phyloP scores from a whole-genome alignment of 1,140 invertebrate genomes.

The Hetaerina americana region DNA sequence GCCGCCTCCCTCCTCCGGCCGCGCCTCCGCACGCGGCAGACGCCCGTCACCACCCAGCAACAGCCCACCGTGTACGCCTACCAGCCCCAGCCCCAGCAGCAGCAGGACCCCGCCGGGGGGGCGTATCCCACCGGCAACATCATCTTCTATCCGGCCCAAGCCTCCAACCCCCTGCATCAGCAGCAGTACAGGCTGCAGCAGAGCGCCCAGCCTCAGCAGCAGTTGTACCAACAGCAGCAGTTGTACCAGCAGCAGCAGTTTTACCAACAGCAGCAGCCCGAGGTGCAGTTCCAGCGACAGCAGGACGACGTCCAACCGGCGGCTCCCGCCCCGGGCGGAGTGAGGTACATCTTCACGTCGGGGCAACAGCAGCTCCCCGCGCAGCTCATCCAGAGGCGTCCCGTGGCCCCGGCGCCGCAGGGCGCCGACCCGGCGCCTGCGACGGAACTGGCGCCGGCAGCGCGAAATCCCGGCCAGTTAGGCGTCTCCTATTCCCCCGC shows the following conservation, averaged over 20 bases:
- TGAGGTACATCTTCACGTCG: neutral
- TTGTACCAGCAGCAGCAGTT: neutral
- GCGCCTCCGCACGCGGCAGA: neutral
- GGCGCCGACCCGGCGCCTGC: neutral
- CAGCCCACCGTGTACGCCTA: neutral
- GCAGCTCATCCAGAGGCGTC: neutral
- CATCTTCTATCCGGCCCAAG: too few species aligned
- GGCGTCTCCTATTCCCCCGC: constrained; percentile 11
- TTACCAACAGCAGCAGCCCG: neutral
- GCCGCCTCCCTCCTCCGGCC: neutral
- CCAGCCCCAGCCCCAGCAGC: neutral
- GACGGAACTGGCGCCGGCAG: neutral
- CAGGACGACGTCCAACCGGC: neutral
- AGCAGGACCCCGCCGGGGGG: too few species aligned
- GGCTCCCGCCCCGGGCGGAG: neutral
- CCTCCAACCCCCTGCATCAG: neutral
- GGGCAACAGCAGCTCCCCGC: neutral
- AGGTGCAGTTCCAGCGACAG: neutral
- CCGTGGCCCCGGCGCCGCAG: neutral
- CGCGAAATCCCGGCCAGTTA: neutral
- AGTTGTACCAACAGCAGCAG: neutral
- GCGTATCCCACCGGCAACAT: too few species aligned
- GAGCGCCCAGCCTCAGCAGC: neutral
- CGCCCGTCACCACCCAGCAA: neutral
- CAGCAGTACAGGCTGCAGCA: neutral